Percentiles rank a stretch among this genome's conserved stretches.
Conservation (phyloP, 2,797 vertebrate genomes). For the Crocodylus rhombifer region DNA sequence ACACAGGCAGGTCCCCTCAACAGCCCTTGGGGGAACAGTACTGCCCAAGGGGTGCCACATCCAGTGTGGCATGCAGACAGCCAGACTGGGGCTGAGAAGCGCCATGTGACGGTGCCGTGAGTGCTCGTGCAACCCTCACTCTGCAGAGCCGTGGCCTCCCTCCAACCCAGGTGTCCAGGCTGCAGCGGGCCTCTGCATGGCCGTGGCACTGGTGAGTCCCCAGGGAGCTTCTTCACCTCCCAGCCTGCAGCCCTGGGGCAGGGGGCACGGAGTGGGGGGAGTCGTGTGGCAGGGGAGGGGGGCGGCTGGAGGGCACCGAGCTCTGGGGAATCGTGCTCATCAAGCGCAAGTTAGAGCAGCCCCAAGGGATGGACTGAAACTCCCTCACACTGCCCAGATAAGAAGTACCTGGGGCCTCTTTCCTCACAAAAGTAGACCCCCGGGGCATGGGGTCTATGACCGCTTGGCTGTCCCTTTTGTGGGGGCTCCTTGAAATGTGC, state of each 20-base stretch:
- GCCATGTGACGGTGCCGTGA: not conserved
- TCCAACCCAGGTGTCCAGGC: too few relatives aligned
- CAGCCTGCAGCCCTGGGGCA: not conserved
- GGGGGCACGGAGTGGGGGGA: too few relatives aligned
- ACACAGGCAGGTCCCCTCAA: too few relatives aligned
- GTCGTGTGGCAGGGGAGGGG: not conserved
- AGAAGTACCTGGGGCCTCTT: not conserved
- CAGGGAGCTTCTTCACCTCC: accelerated
- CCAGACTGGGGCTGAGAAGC: too few relatives aligned
- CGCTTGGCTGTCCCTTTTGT: too few relatives aligned
- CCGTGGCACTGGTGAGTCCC: not conserved
- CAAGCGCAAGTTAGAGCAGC: not conserved
- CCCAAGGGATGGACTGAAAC: too few relatives aligned
- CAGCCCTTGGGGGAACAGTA: too few relatives aligned
- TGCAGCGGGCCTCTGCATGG: too few relatives aligned
- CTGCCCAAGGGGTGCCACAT: too few relatives aligned
- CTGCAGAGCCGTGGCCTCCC: not conserved
- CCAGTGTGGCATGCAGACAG: too few relatives aligned
- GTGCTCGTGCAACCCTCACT: accelerated
- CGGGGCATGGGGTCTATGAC: not conserved
- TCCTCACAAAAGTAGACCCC: not conserved
- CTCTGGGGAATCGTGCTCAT: not conserved
- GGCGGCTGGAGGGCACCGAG: not conserved
- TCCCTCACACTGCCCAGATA: not conserved
- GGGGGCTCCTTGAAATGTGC: too few relatives aligned